Percentiles rank a stretch among this genome's conserved stretches.
phyloP scores from a whole-genome alignment of 2,797 vertebrate species.

The Peromyscus aztecus region DNA sequence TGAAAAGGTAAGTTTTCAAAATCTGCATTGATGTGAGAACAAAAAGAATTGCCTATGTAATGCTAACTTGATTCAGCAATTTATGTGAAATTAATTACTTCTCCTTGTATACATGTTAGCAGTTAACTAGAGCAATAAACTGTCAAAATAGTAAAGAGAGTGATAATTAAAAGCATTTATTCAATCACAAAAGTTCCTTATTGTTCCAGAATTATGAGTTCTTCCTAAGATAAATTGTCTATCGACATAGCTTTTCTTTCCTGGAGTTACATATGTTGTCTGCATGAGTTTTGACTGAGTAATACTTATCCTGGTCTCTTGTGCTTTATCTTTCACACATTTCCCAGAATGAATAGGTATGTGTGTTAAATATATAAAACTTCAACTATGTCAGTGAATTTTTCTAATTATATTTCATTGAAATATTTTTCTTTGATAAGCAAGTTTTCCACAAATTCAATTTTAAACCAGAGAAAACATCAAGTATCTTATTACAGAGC shows the following conservation, averaged over 20 bases:
- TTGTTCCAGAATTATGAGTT: not conserved
- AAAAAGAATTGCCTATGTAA: not conserved
- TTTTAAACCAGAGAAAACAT: not conserved
- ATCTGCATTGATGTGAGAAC: not conserved
- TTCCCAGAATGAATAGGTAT: not conserved
- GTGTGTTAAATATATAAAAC: not conserved
- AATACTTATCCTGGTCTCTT: not conserved
- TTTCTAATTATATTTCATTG: not conserved
- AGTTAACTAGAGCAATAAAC: slow-evolving; percentile 34
- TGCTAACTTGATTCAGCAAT: not conserved
- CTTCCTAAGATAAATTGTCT: not conserved
- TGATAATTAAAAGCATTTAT: not conserved
- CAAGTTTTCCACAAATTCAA: slow-evolving; percentile 15
- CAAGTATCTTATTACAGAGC: not conserved
- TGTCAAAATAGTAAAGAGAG: not conserved
- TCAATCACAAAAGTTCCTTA: not conserved
- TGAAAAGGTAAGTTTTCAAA: not conserved
- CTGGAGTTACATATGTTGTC: not conserved
- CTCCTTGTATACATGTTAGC: not conserved
- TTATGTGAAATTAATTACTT: slow-evolving; percentile 38
- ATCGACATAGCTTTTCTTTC: not conserved
- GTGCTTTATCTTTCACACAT: not conserved
- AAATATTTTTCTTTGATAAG: not conserved
- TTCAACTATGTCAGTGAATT: not conserved
- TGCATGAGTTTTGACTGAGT: not conserved